Base-by-base conservation (phyloP, 2,113 vertebrate species). In the Phodopus roborovskii region DNA sequence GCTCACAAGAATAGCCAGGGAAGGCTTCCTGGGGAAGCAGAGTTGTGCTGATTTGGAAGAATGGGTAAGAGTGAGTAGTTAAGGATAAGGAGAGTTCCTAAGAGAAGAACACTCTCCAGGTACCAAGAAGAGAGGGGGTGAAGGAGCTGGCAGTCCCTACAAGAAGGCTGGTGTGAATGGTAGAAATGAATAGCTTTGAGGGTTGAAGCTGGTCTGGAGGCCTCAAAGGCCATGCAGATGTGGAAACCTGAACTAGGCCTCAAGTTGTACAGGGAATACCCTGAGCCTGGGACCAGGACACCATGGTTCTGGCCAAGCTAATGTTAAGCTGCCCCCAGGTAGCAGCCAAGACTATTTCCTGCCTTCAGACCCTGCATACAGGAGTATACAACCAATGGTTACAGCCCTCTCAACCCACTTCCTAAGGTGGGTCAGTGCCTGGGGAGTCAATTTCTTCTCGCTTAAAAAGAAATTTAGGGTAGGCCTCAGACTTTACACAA, bases 401-500 rank as follows among this genome's bases (percentile, higher is more conserved):
- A 90, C 74, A 45, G 82, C 73, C 95, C 92, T 87, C 84, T 26
- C 56, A 92, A 36, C 68, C 30, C 78, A 26, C 45, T 91, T 90
- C 39, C 58, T 16, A 79, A 82, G 7, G 42, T 95, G 81, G 20
- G 78, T 88, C 71, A 94, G 70, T 87, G 3, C 64, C 94, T 85
- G 79, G 30, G 77, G 96, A 97, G 84, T 60, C 89, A 77, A 92
- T 96, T 88, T 77, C 42, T 84, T 74, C 50, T 77, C 20, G 39
- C 64, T 95, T 97, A 82, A 90, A 73, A 95, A 60, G n/a, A 8
- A 96, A 95, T 91, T 74, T 75, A 96, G 93, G 89, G 26, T 77
- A 82, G 56, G 28, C 30, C 60, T 94, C 93, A 93, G 42, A 82
- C 17, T 81, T 62, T 30, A 84, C 36, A 96, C 42, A 88, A 10